Evolutionary conservation across 1,140 invertebrate genomes (phyloP).

Genomic region (Melanaphis sacchari): DNA sequence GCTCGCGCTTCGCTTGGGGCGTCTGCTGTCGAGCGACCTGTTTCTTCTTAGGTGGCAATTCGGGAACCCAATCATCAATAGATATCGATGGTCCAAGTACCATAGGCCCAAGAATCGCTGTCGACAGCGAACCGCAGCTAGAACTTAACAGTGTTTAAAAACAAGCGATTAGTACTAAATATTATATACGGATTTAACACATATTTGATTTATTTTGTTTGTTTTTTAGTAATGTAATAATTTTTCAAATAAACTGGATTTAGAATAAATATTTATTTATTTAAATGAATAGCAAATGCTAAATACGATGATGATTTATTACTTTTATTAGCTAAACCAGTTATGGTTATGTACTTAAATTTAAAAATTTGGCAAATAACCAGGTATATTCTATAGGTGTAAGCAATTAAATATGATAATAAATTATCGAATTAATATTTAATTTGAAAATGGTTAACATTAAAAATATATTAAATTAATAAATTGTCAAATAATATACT

Average conservation of each 20-base stretch:
- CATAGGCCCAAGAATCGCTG: constrained; percentile 70
- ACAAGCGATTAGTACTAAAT: neutral
- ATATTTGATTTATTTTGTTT: neutral
- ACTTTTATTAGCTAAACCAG: neutral
- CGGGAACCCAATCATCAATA: constrained; percentile 76
- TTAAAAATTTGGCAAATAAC: neutral
- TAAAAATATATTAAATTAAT: neutral
- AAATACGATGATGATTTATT: neutral
- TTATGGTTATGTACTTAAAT: neutral
- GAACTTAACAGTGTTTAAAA: constrained; percentile 60
- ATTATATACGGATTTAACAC: neutral
- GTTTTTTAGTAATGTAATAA: neutral
- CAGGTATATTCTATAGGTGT: neutral
- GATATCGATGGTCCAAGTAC: constrained; percentile 73
- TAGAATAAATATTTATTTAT: neutral
- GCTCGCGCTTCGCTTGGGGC: constrained; percentile 20
- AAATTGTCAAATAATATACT: neutral
- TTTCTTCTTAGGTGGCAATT: constrained; percentile 77
- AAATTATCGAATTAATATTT: neutral
- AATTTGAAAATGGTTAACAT: neutral
- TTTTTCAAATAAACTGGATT: neutral
- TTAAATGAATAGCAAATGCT: neutral
- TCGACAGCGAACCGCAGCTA: constrained; percentile 71
- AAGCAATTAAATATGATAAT: neutral
- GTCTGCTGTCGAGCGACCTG: constrained; percentile 65